Conservation (phyloP, 64 coral and sea anemone species). For the Acropora yongei region DNA sequence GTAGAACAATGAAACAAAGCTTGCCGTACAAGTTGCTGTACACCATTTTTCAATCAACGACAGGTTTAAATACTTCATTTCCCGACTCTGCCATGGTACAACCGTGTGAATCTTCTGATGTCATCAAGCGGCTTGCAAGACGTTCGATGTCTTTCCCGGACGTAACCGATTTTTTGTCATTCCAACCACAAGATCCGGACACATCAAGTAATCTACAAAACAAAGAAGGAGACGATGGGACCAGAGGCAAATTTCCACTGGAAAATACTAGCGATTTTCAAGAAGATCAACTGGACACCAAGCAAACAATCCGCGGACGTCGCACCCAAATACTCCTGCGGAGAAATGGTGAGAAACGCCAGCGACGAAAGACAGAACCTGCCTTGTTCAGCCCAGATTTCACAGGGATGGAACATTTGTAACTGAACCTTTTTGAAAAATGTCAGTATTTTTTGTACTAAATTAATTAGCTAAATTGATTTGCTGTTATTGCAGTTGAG, state of each 20-base stretch:
- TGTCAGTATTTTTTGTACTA: background rate
- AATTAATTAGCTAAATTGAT: background rate
- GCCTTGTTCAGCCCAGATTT: background rate
- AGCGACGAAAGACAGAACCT: slow-evolving; percentile 16
- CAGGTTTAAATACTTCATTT: background rate
- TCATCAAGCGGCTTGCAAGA: background rate
- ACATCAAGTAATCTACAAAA: background rate
- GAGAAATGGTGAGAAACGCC: background rate
- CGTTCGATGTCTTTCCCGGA: slow-evolving; percentile 20
- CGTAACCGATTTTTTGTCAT: background rate
- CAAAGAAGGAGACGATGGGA: background rate
- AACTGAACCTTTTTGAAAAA: background rate
- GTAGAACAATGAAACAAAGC: background rate
- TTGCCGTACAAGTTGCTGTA: slow-evolving; percentile 20
- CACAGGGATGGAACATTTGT: background rate
- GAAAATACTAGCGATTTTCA: background rate
- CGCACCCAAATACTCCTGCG: background rate
- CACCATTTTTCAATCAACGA: background rate
- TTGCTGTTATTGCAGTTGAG: too few relatives aligned
- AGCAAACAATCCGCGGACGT: background rate
- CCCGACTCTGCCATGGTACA: background rate
- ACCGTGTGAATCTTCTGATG: background rate
- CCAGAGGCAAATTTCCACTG: background rate
- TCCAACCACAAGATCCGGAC: background rate
- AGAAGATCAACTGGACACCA: background rate